Conservation (phyloP, 2,113 vertebrate species). For the Balaeniceps rex region DNA sequence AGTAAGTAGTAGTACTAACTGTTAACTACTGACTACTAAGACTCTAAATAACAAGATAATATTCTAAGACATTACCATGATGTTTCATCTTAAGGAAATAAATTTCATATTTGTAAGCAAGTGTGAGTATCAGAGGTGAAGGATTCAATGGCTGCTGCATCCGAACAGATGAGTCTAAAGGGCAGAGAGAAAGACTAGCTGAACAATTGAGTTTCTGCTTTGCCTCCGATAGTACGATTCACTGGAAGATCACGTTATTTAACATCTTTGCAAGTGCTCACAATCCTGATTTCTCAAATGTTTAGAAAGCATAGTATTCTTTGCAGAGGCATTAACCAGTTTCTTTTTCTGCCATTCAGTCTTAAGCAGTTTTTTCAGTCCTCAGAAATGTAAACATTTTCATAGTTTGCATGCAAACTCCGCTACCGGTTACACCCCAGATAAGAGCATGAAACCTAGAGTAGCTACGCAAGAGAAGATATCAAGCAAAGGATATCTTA, state of each 20-base stretch:
- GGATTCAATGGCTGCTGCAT: not conserved
- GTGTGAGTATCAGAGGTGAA: not conserved
- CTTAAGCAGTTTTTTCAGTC: not conserved
- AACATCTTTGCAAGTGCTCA: not conserved
- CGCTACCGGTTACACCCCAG: not conserved
- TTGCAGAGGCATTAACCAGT: not conserved
- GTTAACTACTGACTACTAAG: not conserved
- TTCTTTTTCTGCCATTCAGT: not conserved
- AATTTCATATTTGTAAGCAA: not conserved
- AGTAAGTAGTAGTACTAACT: not conserved
- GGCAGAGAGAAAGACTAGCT: not conserved
- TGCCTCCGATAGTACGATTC: not conserved
- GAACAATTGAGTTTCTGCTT: not conserved
- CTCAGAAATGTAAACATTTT: not conserved
- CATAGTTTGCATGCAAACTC: not conserved
- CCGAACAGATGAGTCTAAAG: not conserved
- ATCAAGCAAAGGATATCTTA: not conserved
- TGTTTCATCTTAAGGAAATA: not conserved
- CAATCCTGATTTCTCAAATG: not conserved
- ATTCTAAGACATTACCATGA: not conserved
- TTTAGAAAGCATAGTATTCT: not conserved
- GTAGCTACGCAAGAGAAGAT: not conserved
- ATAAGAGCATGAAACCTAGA: not conserved
- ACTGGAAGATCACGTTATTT: not conserved
- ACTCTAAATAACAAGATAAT: not conserved